A percentile compares a stretch with the other conserved stretches of the same genome.
phyloP scores from a whole-genome alignment of 2,113 vertebrate genomes.

The Chrysemys picta region DNA sequence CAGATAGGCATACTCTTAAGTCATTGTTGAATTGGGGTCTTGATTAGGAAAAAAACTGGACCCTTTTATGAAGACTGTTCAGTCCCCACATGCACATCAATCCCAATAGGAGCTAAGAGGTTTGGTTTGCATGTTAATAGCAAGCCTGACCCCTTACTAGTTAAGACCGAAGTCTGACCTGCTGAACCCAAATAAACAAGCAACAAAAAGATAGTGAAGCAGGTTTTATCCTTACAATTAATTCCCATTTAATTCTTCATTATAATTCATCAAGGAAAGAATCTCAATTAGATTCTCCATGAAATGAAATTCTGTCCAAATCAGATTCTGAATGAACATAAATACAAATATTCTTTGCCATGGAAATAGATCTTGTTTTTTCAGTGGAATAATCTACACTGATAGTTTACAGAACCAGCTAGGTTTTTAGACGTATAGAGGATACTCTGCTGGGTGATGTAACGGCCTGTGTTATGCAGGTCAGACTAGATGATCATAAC shows the following conservation, averaged over 20 bases:
- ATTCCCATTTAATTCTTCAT: accelerated
- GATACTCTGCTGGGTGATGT: background rate
- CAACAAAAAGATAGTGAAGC: accelerated
- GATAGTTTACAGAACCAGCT: conserved; percentile 6
- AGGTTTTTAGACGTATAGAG: background rate
- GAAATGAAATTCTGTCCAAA: background rate
- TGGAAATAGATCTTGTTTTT: conserved; percentile 38
- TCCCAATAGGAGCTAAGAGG: background rate
- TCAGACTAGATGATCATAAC: background rate
- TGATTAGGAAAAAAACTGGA: accelerated
- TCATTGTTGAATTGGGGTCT: background rate
- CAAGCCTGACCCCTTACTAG: background rate
- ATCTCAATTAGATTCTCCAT: background rate
- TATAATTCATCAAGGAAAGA: conserved; percentile 10
- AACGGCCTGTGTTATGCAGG: accelerated
- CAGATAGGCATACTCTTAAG: accelerated
- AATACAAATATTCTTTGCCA: conserved; percentile 21
- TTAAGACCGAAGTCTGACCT: accelerated
- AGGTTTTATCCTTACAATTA: background rate
- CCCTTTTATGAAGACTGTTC: background rate
- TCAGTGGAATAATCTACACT: background rate
- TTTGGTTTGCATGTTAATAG: background rate
- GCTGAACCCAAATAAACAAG: background rate
- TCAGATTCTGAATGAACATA: conserved; percentile 21
- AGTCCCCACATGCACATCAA: background rate